Evolutionary conservation across 2,113 vertebrate genomes (phyloP).

Genomic region (Loxodonta africana): DNA sequence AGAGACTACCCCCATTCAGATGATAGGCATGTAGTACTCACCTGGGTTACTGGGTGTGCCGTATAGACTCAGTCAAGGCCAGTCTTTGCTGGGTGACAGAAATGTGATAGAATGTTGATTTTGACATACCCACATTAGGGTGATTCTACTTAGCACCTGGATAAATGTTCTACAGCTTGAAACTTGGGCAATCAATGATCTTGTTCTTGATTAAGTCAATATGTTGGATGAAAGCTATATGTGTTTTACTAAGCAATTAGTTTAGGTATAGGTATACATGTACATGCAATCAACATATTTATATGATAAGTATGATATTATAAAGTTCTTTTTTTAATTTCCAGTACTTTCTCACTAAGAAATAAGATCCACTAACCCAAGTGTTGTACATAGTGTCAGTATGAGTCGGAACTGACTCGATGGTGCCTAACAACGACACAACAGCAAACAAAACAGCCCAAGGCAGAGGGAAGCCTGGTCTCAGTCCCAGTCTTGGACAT

Average conservation of each 20-base stretch:
- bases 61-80: slow-evolving; percentile 32
- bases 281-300: background rate
- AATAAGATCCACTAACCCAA: background rate
- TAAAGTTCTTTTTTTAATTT: slow-evolving; percentile 7
- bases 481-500: background rate
- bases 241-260: slow-evolving; percentile 52
- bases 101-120: slow-evolving; percentile 18
- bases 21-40: slow-evolving; percentile 14
- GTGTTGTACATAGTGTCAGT: too few species aligned
- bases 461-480: background rate
- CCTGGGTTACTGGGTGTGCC: background rate
- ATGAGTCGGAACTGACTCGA: too few species aligned
- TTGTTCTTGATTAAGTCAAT: slow-evolving; percentile 52
- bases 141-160: background rate
- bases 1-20: slow-evolving; percentile 64
- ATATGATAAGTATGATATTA: background rate
- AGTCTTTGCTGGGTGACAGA: slow-evolving; percentile 36
- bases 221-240: slow-evolving; percentile 27
- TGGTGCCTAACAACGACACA: too few species aligned
- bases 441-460: background rate
- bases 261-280: background rate
- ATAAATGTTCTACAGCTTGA: slow-evolving; percentile 7
- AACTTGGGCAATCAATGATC: background rate
- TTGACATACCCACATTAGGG: background rate
- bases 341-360: background rate